These are phyloP conservation scores for Channa argus DNA, from an alignment of 2,113 vertebrate species.

Conservation along the genomic window DNA sequence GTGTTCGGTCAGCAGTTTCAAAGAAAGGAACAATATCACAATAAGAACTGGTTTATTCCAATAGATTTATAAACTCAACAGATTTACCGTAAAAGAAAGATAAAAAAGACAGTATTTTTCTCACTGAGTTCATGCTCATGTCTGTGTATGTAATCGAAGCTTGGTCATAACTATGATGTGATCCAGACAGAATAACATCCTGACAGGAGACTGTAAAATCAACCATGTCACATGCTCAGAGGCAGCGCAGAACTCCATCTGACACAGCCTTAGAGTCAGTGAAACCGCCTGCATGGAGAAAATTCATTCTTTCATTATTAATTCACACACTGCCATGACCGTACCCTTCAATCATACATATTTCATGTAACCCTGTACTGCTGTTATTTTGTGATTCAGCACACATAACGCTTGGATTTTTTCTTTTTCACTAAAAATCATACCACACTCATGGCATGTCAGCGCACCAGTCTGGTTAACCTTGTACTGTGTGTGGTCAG, in stretches of 20 bases:
- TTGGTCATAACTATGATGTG: slow-evolving; percentile 13
- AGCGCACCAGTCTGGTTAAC: slow-evolving; percentile 10
- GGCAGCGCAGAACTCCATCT: too few species aligned
- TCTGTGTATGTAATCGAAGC: slow-evolving; percentile 13
- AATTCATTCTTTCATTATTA: slow-evolving; percentile 65
- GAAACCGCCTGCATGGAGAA: slow-evolving; percentile 29
- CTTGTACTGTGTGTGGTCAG: neutral
- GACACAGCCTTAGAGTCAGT: slow-evolving; percentile 8
- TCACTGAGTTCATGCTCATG: too few species aligned
- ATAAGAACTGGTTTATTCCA: too few species aligned
- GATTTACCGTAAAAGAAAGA: too few species aligned
- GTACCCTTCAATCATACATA: slow-evolving; percentile 59
- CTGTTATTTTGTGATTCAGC: slow-evolving; percentile 55
- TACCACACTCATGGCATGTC: slow-evolving; percentile 3
- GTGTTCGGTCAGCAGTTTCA: too few species aligned
- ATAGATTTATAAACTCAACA: too few species aligned
- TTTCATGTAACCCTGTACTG: slow-evolving; percentile 56
- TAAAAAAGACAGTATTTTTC: too few species aligned
- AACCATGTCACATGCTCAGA: neutral
- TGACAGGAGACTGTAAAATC: slow-evolving; percentile 5
- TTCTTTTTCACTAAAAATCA: slow-evolving; percentile 9
- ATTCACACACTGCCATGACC: slow-evolving; percentile 65
- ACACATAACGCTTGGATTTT: slow-evolving; percentile 20
- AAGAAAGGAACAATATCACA: too few species aligned
- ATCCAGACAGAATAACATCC: slow-evolving; percentile 8